Conservation (phyloP, 2,797 vertebrate genomes). For the Muscicapa comitata region DNA sequence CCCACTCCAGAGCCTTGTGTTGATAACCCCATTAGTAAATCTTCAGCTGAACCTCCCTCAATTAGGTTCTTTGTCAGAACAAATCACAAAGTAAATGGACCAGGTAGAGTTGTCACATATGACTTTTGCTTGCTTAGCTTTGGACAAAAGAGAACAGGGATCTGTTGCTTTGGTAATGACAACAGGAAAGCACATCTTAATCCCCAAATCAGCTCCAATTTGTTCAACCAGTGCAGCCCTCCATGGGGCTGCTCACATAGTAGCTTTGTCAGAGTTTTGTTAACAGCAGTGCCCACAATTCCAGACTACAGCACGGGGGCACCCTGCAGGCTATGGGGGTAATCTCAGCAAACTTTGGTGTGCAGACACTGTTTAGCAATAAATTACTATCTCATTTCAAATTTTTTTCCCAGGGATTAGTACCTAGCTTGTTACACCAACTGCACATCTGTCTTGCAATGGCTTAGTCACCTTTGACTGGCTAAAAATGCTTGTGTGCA, state of each 20-base stretch:
- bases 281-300: background rate
- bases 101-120: background rate
- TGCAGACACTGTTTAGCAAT: background rate
- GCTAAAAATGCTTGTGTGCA: background rate
- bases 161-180: background rate
- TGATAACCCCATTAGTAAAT: background rate
- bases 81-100: conserved; percentile 2
- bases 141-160: background rate
- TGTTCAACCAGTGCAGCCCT: background rate
- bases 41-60: conserved; percentile 14
- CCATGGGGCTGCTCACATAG: background rate
- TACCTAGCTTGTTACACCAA: background rate
- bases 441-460: background rate
- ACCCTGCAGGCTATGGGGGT: background rate
- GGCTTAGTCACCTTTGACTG: background rate
- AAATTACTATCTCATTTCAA: background rate
- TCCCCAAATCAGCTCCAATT: background rate
- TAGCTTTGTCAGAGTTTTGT: background rate
- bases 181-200: conserved; percentile 9
- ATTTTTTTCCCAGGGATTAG: background rate
- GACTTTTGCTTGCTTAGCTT: conserved; percentile 17
- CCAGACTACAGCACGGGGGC: accelerated
- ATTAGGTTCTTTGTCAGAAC: background rate
- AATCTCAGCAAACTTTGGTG: background rate
- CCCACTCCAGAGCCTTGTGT: background rate